A percentile compares a stretch with the other conserved stretches of the same genome.
phyloP scores from a whole-genome alignment of 1,140 invertebrate genomes.

The Triops cancriformis region DNA sequence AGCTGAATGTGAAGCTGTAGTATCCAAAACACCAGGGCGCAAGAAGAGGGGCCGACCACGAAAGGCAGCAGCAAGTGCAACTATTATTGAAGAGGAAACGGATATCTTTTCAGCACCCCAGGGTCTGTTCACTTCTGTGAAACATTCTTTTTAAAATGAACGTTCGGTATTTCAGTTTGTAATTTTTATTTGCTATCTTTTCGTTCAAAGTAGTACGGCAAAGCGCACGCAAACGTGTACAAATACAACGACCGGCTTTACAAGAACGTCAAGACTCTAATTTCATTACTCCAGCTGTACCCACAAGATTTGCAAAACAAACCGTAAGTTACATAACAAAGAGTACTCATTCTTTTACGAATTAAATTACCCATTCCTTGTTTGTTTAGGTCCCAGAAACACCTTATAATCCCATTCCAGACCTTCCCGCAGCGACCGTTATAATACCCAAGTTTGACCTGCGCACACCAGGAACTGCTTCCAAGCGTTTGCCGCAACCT shows the following conservation, averaged over 20 bases:
- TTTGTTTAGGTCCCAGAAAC: background rate
- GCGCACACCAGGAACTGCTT: background rate
- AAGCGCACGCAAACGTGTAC: background rate
- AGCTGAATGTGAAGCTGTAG: slow-evolving; percentile 2
- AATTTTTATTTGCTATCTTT: background rate
- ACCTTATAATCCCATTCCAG: background rate
- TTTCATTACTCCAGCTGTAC: background rate
- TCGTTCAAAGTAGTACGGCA: background rate
- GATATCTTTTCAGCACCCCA: background rate
- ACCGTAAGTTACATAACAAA: background rate
- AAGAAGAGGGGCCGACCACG: background rate
- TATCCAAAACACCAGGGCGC: background rate
- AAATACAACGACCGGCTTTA: background rate
- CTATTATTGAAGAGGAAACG: background rate
- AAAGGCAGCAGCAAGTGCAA: background rate
- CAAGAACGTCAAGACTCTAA: background rate
- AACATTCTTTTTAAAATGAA: too few relatives aligned
- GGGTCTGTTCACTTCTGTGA: background rate
- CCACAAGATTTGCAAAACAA: background rate
- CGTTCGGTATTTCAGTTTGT: too few relatives aligned
- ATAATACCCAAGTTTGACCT: background rate
- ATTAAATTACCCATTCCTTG: background rate
- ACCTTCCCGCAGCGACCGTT: background rate
- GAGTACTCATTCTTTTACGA: background rate
- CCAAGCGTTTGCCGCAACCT: background rate